Evolutionary conservation across 2,113 vertebrate species (phyloP).

Genomic region (Megaceryle maxima): DNA sequence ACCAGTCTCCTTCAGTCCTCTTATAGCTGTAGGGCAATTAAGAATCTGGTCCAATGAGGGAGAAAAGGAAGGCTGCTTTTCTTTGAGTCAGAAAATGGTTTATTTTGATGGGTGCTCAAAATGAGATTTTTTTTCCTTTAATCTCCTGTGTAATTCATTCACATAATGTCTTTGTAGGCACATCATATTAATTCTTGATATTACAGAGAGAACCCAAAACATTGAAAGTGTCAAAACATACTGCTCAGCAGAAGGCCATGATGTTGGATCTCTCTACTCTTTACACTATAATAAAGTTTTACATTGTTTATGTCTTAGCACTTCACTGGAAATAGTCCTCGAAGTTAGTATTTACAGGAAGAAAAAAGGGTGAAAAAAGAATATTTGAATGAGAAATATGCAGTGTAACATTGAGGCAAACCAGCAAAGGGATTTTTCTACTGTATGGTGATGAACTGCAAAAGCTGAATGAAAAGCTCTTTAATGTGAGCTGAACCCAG

Average conservation of each 20-base stretch:
- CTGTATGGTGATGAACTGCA: background rate
- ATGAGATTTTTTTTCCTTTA: slow-evolving; percentile 39
- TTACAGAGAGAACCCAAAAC: background rate
- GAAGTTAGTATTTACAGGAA: background rate
- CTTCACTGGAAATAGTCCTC: background rate
- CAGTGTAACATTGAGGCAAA: background rate
- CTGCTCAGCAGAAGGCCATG: background rate
- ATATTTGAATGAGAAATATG: background rate
- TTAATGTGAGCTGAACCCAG: background rate
- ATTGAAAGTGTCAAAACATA: background rate
- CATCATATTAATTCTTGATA: slow-evolving; percentile 53
- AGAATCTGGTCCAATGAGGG: background rate
- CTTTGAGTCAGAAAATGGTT: background rate
- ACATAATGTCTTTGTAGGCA: slow-evolving; percentile 41
- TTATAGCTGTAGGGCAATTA: background rate
- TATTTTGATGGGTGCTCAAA: slow-evolving; percentile 34
- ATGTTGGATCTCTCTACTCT: background rate
- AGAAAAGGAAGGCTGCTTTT: background rate
- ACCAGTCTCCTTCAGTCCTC: background rate
- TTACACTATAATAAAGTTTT: background rate
- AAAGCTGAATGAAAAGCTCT: background rate
- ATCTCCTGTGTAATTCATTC: slow-evolving; percentile 51
- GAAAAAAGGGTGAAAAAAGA: background rate
- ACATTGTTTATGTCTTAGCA: background rate
- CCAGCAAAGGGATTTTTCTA: background rate